Evolutionary conservation across 2,797 vertebrate species (phyloP).

Genomic region (Alcedo quadribrachys): DNA sequence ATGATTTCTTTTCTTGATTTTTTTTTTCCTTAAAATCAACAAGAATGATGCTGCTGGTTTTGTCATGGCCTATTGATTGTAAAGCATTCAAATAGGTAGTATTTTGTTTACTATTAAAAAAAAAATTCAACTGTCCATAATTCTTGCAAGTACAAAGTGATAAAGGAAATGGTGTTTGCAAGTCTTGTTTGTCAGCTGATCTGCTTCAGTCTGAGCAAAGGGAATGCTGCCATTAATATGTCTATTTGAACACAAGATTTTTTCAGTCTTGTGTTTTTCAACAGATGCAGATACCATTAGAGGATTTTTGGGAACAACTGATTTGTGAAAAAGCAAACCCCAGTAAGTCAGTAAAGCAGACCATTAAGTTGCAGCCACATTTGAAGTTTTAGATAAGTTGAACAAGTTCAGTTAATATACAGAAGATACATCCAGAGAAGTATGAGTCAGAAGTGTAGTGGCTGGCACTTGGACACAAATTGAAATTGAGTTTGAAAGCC

Average conservation of each 20-base stretch:
- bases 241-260: not conserved
- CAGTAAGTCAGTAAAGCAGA: not conserved
- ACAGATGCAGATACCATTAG: not conserved
- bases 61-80: not conserved
- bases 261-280: not conserved
- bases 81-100: not conserved
- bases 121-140: not conserved
- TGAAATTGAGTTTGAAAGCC: constrained; percentile 13
- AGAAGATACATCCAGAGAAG: not conserved
- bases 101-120: not conserved
- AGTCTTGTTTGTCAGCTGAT: not conserved
- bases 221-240: not conserved
- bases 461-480: not conserved
- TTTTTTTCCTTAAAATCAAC: not conserved
- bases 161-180: not conserved
- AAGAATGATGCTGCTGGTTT: not conserved
- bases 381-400: not conserved
- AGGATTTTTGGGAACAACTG: not conserved
- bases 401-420: not conserved
- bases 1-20: not conserved
- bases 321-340: too few species aligned
- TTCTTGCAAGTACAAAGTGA: not conserved
- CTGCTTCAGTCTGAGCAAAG: not conserved
- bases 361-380: not conserved
- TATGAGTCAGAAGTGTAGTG: not conserved